Evolutionary conservation across 2,797 vertebrate species (phyloP).

Genomic region (Channa striata): DNA sequence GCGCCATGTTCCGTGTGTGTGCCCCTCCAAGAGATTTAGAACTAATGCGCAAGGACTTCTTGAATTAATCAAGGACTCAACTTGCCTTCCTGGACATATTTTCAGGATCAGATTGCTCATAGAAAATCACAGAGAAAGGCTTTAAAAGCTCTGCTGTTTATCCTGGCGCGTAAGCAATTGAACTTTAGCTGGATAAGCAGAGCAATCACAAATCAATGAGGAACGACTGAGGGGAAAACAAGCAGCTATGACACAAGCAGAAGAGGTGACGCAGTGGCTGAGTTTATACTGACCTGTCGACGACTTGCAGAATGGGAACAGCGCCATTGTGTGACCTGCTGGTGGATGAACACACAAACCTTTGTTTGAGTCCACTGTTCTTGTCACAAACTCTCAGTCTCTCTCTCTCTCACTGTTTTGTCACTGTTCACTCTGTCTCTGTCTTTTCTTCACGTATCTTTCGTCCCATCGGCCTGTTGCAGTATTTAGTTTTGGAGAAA

Average conservation of each 20-base stretch:
- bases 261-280: conserved; percentile 46
- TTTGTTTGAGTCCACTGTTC: conserved; percentile 39
- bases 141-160: background rate
- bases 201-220: conserved; percentile 22
- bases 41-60: conserved; percentile 4
- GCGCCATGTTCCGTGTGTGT: background rate
- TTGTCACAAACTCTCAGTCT: conserved; percentile 1
- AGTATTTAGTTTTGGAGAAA: conserved; percentile 65
- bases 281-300: conserved; percentile 80
- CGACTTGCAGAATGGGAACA: conserved; percentile 74
- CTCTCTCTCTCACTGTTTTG: conserved; percentile 23
- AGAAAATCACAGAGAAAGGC: background rate
- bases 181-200: background rate
- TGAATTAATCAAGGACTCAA: conserved; percentile 12
- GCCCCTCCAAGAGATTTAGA: background rate
- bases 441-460: conserved; percentile 41
- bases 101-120: background rate
- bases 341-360: conserved; percentile 53
- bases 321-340: conserved; percentile 72
- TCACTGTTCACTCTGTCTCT: conserved; percentile 24
- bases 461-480: conserved; percentile 41
- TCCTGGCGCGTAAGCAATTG: background rate
- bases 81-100: conserved; percentile 9
- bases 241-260: conserved; percentile 26
- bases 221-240: conserved; percentile 33